Conservation (phyloP, 2,888 invertebrate species). For the Temnothorax ravouxi region DNA sequence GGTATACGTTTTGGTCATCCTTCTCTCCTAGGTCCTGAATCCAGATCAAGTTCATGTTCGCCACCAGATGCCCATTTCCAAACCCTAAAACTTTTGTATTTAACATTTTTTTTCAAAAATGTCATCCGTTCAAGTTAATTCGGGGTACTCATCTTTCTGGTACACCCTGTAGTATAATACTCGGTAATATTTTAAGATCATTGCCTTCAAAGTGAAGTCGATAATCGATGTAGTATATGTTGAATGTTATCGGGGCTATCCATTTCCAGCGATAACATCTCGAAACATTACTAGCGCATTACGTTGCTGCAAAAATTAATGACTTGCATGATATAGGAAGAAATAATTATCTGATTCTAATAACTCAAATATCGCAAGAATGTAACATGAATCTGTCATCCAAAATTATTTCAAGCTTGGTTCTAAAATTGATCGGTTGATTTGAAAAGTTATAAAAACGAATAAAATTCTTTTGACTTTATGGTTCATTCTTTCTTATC, state of each 20-base stretch:
- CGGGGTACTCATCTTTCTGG: no score
- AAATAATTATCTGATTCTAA: neutral
- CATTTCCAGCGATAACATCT: conserved; percentile 3
- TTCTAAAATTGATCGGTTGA: neutral
- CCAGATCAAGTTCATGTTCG: no score
- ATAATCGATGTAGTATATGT: neutral
- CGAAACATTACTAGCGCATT: neutral
- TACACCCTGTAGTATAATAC: neutral
- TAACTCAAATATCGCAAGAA: neutral
- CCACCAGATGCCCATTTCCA: no score
- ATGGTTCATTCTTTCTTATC: neutral
- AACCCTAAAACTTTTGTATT: no score
- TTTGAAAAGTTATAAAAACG: neutral
- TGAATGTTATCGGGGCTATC: neutral
- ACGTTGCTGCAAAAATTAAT: neutral
- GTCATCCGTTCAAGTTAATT: no score
- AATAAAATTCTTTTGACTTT: neutral
- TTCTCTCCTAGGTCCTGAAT: no score
- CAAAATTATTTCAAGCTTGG: neutral
- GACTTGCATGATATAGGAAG: neutral
- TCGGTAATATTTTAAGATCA: conserved; percentile 8
- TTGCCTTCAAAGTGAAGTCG: neutral
- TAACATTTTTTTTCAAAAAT: no score
- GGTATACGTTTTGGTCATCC: no score
- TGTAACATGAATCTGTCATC: neutral